Evolutionary conservation across 35 echinoderm and acorn worm genomes (phyloP).

Genomic region (Acanthaster planci): DNA sequence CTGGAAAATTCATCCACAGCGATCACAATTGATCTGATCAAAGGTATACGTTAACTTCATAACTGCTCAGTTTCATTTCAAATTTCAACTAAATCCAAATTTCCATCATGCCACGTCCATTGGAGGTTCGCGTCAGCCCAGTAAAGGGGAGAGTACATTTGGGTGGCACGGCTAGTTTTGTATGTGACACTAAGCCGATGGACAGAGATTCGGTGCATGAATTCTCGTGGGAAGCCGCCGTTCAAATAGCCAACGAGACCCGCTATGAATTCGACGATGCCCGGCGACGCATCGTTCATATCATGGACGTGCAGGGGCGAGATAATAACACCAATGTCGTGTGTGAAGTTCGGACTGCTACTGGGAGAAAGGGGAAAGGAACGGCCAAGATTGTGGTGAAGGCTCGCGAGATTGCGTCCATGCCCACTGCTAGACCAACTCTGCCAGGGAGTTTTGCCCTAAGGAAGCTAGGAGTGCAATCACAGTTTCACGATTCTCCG

Average conservation of each 20-base stretch:
- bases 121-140: not conserved
- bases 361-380: not conserved
- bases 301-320: not conserved
- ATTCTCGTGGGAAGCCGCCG: conserved; percentile 16
- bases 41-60: no score
- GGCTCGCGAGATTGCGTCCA: not conserved
- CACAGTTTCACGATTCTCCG: no score
- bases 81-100: no score
- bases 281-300: not conserved
- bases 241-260: conserved; percentile 13
- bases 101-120: not conserved
- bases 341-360: not conserved
- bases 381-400: not conserved
- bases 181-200: not conserved
- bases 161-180: not conserved
- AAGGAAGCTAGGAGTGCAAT: no score
- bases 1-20: no score
- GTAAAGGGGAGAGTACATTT: not conserved
- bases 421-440: not conserved
- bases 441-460: not conserved
- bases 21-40: no score
- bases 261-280: not conserved
- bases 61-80: no score
- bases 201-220: not conserved
- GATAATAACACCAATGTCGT: not conserved